Percentiles rank a stretch among this genome's conserved stretches.
These are phyloP conservation scores for Polietes domitor DNA, from an alignment of 2,888 invertebrate species.

Conservation along the genomic window DNA sequence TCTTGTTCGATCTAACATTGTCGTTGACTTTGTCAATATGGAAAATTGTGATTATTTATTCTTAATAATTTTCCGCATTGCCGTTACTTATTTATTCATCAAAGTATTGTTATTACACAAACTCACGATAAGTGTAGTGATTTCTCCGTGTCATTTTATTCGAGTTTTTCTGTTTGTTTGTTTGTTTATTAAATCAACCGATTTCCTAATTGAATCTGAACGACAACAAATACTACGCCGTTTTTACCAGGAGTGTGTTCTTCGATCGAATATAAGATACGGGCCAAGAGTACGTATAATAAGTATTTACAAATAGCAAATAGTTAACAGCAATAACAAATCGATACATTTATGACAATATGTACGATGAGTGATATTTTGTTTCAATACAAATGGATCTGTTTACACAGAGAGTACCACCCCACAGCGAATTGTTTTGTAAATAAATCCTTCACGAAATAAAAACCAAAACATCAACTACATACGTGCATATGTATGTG, in stretches of 20 bases:
- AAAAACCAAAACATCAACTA: background rate
- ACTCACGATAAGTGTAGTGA: constrained; percentile 1
- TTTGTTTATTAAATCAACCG: constrained; percentile 2
- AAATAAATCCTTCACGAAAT: background rate
- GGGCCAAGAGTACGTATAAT: background rate
- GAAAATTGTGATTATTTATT: background rate
- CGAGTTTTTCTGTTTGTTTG: background rate
- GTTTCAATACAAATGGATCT: background rate
- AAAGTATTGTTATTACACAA: background rate
- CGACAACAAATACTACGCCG: background rate
- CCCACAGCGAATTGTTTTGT: background rate
- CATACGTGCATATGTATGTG: too few relatives aligned
- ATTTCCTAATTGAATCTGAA: background rate
- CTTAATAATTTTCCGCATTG: background rate
- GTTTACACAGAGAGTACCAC: background rate
- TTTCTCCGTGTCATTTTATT: background rate
- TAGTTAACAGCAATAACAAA: background rate
- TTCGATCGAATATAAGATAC: background rate
- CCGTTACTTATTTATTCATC: background rate
- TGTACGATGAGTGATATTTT: background rate
- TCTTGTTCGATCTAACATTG: background rate
- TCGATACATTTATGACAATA: background rate
- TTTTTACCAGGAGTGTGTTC: background rate
- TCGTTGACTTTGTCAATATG: background rate
- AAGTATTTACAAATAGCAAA: background rate